Evolutionary conservation across 1,140 invertebrate genomes (phyloP), one percentile per base, ranked within the genome.

Genomic region (Hylyphantes graminicola): DNA sequence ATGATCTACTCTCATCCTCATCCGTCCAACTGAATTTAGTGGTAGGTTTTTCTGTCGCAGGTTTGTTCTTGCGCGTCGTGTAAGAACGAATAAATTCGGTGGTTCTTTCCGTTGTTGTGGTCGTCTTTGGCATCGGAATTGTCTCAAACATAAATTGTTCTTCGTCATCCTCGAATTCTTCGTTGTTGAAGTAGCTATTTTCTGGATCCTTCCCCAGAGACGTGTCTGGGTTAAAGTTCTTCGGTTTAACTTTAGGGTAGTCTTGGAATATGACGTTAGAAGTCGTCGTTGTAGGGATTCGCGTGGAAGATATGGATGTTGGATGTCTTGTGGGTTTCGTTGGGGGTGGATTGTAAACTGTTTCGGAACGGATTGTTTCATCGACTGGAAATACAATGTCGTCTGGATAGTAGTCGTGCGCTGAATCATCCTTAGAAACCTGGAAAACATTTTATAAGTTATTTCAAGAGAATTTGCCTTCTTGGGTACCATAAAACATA

Each of bases 371-470:
- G 1, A 54, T 13, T 7, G 48, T 8, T 51, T 51, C 67, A 50
- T 70, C 50, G 11, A 17, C 15, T 53, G 67, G 67, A 51, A 70
- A 70, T 53, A 70, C 67, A 53, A 70, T 70, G 48, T 70, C 67
- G 9, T 17, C 67, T 53, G 0, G 13, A 1, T 53, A 6, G 19
- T 53, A 15, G 19, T 70, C 67, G 35, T 35, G 5, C 4, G 15
- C 65, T 51, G 9, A 11, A 10, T 17, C 19, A 7, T 53, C 11
- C 3, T 0, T 50, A 17, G 11, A 50, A 11, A 17, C 51, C 67
- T 70, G 67, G 2, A 70, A 70, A 35, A 35, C 35, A 35, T 35
- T 35, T 35, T 35, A 1, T 2, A 5, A 35, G 35, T 5, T 35
- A 5, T 5, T 35, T n/a, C n/a, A n/a, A n/a, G n/a, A n/a, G n/a